Conservation (phyloP, 1,140 invertebrate genomes). For the Bombus haemorrhoidalis region DNA sequence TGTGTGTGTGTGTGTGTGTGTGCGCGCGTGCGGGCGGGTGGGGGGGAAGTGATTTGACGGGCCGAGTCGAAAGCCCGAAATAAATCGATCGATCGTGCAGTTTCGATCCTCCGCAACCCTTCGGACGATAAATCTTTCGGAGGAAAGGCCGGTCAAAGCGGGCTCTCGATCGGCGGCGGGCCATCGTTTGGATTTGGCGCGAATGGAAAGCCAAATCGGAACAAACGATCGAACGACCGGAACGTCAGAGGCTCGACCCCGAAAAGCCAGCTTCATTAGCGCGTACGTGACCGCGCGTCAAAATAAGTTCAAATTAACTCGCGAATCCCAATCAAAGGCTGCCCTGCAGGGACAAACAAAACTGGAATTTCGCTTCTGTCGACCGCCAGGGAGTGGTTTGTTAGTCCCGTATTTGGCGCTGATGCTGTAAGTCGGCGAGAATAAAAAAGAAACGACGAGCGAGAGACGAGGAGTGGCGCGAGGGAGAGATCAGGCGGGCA, state of each 20-base stretch:
- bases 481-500: no score
- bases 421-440: conserved; percentile 59
- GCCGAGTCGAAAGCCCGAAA: neutral
- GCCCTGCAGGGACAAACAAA: conserved; percentile 62
- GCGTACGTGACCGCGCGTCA: conserved; percentile 76
- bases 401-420: conserved; percentile 54
- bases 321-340: conserved; percentile 77
- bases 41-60: neutral
- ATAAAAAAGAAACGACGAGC: neutral
- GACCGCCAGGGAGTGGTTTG: conserved; percentile 55
- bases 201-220: conserved; percentile 31
- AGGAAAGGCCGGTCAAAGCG: conserved; percentile 1
- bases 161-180: conserved; percentile 13
- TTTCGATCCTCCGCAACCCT: conserved; percentile 1
- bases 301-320: conserved; percentile 77
- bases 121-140: conserved; percentile 25
- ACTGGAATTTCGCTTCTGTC: conserved; percentile 54
- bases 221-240: conserved; percentile 33
- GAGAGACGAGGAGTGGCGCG: neutral
- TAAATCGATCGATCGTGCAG: conserved; percentile 9
- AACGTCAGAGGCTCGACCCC: conserved; percentile 2
- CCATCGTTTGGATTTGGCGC: conserved; percentile 30
- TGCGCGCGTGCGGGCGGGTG: accelerated
- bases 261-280: conserved; percentile 59
- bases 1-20: no score